Base-by-base conservation (phyloP, 2,113 vertebrate genomes). In the Oxyruncus cristatus region DNA sequence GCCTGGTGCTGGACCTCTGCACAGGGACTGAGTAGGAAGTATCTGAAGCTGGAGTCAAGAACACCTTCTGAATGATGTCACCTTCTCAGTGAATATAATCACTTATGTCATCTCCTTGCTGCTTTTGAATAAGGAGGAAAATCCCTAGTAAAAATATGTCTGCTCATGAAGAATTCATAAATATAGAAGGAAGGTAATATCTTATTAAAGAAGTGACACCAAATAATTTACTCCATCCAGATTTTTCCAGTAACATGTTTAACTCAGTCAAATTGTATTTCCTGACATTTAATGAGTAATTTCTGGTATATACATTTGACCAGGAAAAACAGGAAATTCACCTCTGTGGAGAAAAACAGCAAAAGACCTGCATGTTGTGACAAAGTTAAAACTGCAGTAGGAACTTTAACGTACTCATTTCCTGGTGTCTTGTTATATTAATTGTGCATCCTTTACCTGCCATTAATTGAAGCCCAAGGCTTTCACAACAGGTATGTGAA, bases 301-400 rank as follows among this genome's bases (percentile, higher is more conserved):
- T 94, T 92, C 91, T 97, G 76, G 86, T 92, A 82, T 85, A 91
- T 95, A 93, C 66, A 89, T 93, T 96, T 89, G 79, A 92, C 56
- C 46, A 85, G 70, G 66, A 91, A 93, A 96, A 93, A 76, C 91
- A 95, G 92, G 94, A 96, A 96, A 93, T 91, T 87, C 88, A 89
- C 65, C 37, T 93, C 92, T 70, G 7, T 89, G 77, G 52, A 87
- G 72, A 94, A 91, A 89, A 49, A 56, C 79, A 82, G 56, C 73
- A 85, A n/a, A 93, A 93, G 88, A 81, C 68, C 30, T 72, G 11
- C 0, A 0, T 86, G 62, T 93, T 89, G 77, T 49, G 68, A 61
- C 76, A 33, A 89, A 92, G 73, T 82, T 82, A 76, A 58, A 94
- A 79, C 77, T 82, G 73, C 58, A 66, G 66, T 47, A 82, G 86